phyloP scores from a whole-genome alignment of 1,140 invertebrate genomes.

The Pseudomyrmex cubaensis region DNA sequence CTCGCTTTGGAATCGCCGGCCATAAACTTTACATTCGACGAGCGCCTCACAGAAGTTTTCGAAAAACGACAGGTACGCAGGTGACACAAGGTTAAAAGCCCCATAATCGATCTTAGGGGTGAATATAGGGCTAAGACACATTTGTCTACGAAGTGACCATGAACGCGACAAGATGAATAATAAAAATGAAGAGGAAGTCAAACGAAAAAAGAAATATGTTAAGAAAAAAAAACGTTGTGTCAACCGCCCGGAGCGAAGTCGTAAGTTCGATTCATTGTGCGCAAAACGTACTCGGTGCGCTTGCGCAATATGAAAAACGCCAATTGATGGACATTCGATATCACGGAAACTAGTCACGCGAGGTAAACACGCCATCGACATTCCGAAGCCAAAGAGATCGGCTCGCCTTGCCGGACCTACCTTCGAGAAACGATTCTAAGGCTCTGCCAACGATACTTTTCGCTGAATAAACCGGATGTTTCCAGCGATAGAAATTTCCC shows the following conservation, averaged over 20 bases:
- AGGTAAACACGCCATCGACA: constrained; percentile 69
- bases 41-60: background rate
- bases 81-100: constrained; percentile 22
- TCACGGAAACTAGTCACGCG: constrained; percentile 71
- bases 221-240: background rate
- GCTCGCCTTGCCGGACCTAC: constrained; percentile 36
- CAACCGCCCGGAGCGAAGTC: constrained; percentile 40
- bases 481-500: constrained; percentile 42
- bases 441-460: constrained; percentile 7
- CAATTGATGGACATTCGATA: constrained; percentile 71
- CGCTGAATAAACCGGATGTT: constrained; percentile 53
- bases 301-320: constrained; percentile 71
- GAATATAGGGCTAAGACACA: background rate
- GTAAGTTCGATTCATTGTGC: constrained; percentile 59
- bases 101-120: constrained; percentile 17
- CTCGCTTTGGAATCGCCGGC: constrained; percentile 1
- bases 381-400: constrained; percentile 64
- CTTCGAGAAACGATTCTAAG: constrained; percentile 27
- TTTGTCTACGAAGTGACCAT: background rate
- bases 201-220: no score
- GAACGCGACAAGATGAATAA: background rate
- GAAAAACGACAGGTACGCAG: constrained; percentile 7
- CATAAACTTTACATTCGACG: constrained; percentile 32
- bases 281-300: constrained; percentile 56
- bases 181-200: no score